Percentiles rank a stretch among this genome's conserved stretches.
Conservation (phyloP, 2,113 vertebrate genomes). For the Neodon shergylaensis region DNA sequence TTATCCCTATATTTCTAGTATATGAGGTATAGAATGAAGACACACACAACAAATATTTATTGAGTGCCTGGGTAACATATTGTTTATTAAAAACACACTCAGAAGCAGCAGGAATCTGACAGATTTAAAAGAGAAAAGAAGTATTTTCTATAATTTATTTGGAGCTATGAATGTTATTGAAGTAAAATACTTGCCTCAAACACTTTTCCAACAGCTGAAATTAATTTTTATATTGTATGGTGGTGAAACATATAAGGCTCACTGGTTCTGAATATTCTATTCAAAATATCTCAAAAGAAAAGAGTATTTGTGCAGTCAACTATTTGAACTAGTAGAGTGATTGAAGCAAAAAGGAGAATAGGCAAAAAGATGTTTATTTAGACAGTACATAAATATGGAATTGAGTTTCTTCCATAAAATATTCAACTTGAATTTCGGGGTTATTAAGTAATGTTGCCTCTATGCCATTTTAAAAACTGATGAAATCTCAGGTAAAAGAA, state of each 20-base stretch:
- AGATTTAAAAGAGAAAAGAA: slow-evolving; percentile 59
- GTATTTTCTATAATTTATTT: slow-evolving; percentile 60
- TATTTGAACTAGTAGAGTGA: slow-evolving; percentile 53
- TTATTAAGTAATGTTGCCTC: background rate
- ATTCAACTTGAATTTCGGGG: slow-evolving; percentile 13
- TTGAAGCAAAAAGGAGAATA: slow-evolving; percentile 58
- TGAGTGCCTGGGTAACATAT: slow-evolving; percentile 52
- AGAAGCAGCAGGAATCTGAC: slow-evolving; percentile 53
- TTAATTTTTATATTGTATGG: slow-evolving; percentile 74
- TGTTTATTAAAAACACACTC: slow-evolving; percentile 50
- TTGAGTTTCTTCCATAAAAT: background rate
- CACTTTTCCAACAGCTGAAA: slow-evolving; percentile 68
- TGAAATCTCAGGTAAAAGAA: slow-evolving; percentile 10
- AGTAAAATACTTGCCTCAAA: slow-evolving; percentile 66
- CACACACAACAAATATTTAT: slow-evolving; percentile 53
- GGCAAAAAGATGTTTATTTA: slow-evolving; percentile 49
- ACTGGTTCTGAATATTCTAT: slow-evolving; percentile 75
- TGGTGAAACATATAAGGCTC: slow-evolving; percentile 70
- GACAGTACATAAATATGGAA: background rate
- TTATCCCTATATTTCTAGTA: slow-evolving; percentile 32
- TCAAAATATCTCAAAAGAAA: slow-evolving; percentile 69
- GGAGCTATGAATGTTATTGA: slow-evolving; percentile 64
- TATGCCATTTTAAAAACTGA: background rate
- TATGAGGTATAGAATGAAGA: slow-evolving; percentile 39
- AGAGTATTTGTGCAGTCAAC: slow-evolving; percentile 53